Evolutionary conservation across 2,113 vertebrate species (phyloP).

Genomic region (Thymallus thymallus): DNA sequence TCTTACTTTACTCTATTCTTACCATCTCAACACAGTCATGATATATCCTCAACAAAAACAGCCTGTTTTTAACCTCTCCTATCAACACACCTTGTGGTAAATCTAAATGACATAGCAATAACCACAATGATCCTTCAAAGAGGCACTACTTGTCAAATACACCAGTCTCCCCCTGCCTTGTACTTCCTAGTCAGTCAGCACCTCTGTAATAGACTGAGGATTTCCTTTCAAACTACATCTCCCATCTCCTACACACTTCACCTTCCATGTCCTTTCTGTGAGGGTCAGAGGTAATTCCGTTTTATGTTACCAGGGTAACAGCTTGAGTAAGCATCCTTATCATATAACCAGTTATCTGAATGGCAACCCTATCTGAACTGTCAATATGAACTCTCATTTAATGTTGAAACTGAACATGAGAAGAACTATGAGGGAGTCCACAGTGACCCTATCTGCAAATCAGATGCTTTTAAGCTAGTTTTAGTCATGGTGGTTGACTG

Average conservation of each 20-base stretch:
- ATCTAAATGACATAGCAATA: slow-evolving; percentile 16
- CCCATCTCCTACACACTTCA: background rate
- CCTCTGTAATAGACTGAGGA: slow-evolving; percentile 12
- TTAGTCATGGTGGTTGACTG: background rate
- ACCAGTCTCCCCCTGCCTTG: slow-evolving; percentile 31
- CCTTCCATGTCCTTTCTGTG: background rate
- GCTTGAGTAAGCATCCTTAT: background rate
- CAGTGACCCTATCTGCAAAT: background rate
- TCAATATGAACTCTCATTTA: background rate
- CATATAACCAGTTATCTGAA: background rate
- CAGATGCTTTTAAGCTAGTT: too few relatives aligned
- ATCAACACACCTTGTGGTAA: slow-evolving; percentile 26
- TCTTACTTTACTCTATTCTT: background rate
- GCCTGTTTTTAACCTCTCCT: slow-evolving; percentile 23
- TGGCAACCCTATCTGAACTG: background rate
- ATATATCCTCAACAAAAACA: slow-evolving; percentile 3
- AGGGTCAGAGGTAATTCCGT: background rate
- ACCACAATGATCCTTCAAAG: slow-evolving; percentile 11
- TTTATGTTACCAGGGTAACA: background rate
- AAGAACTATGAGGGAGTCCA: background rate
- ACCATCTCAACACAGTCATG: slow-evolving; percentile 5
- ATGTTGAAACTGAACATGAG: background rate
- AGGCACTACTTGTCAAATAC: slow-evolving; percentile 72
- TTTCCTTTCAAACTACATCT: slow-evolving; percentile 3
- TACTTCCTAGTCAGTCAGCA: slow-evolving; percentile 36